Conservation (phyloP, 2,888 invertebrate species). For the Tetragnatha montana region DNA sequence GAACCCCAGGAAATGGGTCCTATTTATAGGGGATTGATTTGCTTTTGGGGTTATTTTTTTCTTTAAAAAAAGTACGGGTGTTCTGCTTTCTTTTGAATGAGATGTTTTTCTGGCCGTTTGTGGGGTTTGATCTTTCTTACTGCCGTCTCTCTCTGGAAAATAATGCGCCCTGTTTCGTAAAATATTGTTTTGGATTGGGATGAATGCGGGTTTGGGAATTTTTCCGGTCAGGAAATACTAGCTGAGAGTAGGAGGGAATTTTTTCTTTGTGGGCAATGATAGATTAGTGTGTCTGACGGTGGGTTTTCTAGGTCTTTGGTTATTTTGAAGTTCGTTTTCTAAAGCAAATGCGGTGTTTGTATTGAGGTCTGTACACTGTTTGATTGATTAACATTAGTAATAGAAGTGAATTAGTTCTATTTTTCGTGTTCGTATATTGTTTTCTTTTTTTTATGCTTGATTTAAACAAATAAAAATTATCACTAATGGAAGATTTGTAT, state of each 20-base stretch:
- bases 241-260: neutral
- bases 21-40: conserved; percentile 9
- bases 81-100: neutral
- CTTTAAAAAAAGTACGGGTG: neutral
- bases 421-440: no score
- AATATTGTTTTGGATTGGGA: neutral
- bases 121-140: neutral
- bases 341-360: no score
- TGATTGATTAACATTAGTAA: no score
- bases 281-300: neutral
- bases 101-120: neutral
- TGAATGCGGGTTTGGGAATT: neutral
- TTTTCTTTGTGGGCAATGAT: neutral
- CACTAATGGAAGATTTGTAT: no score
- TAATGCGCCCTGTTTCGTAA: neutral
- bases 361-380: no score
- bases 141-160: neutral
- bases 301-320: no score
- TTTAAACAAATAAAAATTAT: no score
- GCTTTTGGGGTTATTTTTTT: neutral
- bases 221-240: neutral
- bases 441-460: no score
- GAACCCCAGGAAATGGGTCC: neutral
- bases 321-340: no score
- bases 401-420: no score